phyloP scores from a whole-genome alignment of 2,113 vertebrate genomes.

The Labrus mixtus region DNA sequence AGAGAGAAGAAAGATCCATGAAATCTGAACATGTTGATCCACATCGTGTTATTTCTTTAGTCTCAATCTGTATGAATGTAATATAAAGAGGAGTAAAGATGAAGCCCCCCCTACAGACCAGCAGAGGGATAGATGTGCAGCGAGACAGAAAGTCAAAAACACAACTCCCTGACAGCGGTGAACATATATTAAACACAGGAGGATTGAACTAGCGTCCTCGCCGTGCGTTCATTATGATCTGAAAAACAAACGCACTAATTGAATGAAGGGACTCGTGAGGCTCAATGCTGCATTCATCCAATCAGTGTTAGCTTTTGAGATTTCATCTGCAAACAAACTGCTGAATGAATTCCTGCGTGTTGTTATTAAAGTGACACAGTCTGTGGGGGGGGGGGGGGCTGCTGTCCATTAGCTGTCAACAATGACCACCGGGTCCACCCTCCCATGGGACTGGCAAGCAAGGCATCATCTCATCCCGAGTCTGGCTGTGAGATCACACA shows the following conservation, averaged over 20 bases:
- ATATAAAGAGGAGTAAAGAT: too few relatives aligned
- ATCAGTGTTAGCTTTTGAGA: constrained; percentile 71
- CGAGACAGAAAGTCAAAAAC: too few relatives aligned
- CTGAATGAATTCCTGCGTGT: constrained; percentile 63
- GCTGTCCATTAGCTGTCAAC: constrained; percentile 80
- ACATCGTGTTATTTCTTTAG: too few relatives aligned
- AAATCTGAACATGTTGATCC: not conserved
- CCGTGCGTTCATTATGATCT: constrained; percentile 25
- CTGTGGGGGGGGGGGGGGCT: constrained; percentile 66
- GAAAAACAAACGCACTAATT: constrained; percentile 45
- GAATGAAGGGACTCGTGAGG: constrained; percentile 45
- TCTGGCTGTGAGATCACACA: constrained; percentile 81
- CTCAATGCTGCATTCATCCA: constrained; percentile 65
- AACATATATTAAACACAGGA: too few relatives aligned
- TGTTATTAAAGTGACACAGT: constrained; percentile 74
- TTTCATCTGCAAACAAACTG: constrained; percentile 75
- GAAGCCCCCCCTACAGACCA: too few relatives aligned
- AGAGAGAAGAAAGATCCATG: too few relatives aligned
- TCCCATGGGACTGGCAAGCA: constrained; percentile 74
- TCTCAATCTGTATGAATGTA: too few relatives aligned
- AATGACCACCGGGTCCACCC: constrained; percentile 71
- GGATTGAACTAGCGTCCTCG: too few relatives aligned
- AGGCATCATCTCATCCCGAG: constrained; percentile 76
- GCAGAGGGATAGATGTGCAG: too few relatives aligned
- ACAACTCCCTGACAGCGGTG: too few relatives aligned